A percentile compares a stretch with the other conserved stretches of the same genome.
phyloP scores from a whole-genome alignment of 2,797 vertebrate species.

The Intellagama lesueurii region DNA sequence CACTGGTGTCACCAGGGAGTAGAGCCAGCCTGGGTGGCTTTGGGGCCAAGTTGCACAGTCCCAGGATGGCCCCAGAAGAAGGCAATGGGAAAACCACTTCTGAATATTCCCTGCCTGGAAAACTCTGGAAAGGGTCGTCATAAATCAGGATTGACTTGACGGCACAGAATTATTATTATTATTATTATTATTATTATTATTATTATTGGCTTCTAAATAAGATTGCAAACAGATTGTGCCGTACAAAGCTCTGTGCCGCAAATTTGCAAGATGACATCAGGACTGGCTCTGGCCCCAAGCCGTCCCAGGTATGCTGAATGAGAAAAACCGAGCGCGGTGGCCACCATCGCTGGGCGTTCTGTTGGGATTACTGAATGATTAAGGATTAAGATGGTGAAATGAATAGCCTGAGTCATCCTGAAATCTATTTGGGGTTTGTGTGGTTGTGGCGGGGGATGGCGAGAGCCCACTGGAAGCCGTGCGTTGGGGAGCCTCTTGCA shows the following conservation, averaged over 20 bases:
- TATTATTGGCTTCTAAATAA: not conserved
- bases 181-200: not conserved
- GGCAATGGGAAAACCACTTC: too few relatives aligned
- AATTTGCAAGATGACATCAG: not conserved
- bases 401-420: not conserved
- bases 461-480: too few relatives aligned
- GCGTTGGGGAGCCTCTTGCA: not conserved
- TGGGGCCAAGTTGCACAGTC: too few relatives aligned
- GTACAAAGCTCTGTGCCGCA: too few relatives aligned
- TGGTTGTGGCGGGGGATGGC: not conserved
- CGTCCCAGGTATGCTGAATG: too few relatives aligned
- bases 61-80: too few relatives aligned
- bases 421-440: slow-evolving; percentile 2
- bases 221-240: not conserved
- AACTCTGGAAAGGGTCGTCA: too few relatives aligned
- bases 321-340: not conserved
- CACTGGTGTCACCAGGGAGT: too few relatives aligned
- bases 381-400: not conserved
- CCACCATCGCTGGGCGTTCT: not conserved
- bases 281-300: rapidly evolving
- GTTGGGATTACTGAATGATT: not conserved
- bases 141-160: too few relatives aligned
- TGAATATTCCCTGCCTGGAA: too few relatives aligned
- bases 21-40: too few relatives aligned
- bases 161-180: too few relatives aligned